Evolutionary conservation across 2,888 invertebrate species (phyloP).

Genomic region (Sarcophaga subvicina): DNA sequence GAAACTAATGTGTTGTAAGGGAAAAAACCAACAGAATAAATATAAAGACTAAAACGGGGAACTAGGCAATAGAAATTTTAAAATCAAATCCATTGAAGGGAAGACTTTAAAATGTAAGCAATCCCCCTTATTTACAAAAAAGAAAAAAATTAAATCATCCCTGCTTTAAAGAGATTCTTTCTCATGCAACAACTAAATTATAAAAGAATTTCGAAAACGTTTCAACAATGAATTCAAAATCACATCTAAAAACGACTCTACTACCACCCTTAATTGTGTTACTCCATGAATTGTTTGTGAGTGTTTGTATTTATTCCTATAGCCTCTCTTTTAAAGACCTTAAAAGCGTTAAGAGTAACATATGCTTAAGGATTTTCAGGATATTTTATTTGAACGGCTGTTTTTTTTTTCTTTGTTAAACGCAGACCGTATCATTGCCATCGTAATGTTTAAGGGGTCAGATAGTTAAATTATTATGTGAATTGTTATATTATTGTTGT

Average conservation of each 20-base stretch:
- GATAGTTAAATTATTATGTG: conserved; percentile 35
- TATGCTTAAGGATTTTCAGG: conserved; percentile 65
- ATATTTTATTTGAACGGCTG: conserved; percentile 40
- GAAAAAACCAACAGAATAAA: conserved; percentile 6
- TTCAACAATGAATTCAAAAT: conserved; percentile 17
- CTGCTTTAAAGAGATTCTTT: conserved; percentile 30
- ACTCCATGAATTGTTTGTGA: conserved; percentile 5
- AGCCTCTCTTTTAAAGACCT: conserved; percentile 26
- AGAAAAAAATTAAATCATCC: conserved; percentile 31
- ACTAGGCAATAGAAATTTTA: conserved; percentile 34
- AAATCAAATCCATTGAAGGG: not conserved
- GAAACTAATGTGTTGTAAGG: conserved; percentile 75
- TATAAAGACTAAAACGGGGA: conserved; percentile 23
- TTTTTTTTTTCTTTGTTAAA: not conserved
- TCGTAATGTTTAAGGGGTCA: conserved; percentile 17
- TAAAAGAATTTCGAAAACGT: conserved; percentile 63
- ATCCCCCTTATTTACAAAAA: conserved; percentile 15
- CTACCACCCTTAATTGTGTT: conserved; percentile 55
- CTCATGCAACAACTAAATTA: conserved; percentile 65
- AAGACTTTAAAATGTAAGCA: conserved; percentile 18
- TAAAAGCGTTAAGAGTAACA: conserved; percentile 51
- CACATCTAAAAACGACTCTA: not conserved
- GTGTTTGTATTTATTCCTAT: conserved; percentile 8
- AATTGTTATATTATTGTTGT: conserved; percentile 24
- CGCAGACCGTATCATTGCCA: not conserved